Evolutionary conservation across 2,113 vertebrate species (phyloP).

Genomic region (Nothocercus julius): DNA sequence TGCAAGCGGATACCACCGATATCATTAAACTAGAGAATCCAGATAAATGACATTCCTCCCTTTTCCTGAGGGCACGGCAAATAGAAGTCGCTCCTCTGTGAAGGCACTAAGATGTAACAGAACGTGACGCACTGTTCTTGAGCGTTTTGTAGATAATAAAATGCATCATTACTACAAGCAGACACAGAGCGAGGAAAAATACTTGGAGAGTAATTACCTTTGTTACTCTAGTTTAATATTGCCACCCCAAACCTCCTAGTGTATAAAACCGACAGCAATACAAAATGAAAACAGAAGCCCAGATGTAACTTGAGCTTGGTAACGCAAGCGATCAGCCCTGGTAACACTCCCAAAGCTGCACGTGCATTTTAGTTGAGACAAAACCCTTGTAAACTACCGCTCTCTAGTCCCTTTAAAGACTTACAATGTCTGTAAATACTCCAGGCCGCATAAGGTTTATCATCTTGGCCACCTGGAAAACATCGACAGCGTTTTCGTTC

Average conservation of each 20-base stretch:
- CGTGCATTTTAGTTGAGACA: neutral
- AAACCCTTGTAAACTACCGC: neutral
- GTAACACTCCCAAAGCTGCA: neutral
- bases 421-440: constrained; percentile 98
- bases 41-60: neutral
- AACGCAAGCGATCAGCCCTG: neutral
- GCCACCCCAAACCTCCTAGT: neutral
- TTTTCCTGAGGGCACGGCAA: neutral
- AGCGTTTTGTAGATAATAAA: neutral
- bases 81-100: no score
- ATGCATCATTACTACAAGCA: neutral
- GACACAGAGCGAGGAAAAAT: neutral
- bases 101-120: neutral
- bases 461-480: constrained; percentile 99
- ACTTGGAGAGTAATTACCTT: neutral
- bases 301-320: neutral
- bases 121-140: neutral
- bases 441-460: constrained; percentile 99
- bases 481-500: constrained; percentile 93
- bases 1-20: neutral
- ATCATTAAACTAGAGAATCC: neutral
- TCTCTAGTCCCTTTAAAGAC: constrained; percentile 61
- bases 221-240: neutral
- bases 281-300: neutral
- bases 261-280: neutral